phyloP scores from a whole-genome alignment of 2,888 invertebrate genomes.

The Idaea biselata region DNA sequence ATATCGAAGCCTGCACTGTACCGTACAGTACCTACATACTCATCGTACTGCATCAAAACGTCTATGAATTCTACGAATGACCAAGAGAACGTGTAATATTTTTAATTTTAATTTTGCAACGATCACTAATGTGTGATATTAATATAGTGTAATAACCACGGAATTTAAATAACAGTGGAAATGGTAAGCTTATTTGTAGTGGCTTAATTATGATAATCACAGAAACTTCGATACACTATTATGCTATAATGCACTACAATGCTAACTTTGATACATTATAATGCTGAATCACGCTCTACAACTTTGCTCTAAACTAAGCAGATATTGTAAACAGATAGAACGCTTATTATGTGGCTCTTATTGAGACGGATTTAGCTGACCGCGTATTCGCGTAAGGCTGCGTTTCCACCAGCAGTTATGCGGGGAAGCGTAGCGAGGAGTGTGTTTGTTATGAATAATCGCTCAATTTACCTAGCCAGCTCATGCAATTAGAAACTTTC shows the following conservation, averaged over 20 bases:
- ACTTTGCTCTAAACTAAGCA: neutral
- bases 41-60: slow-evolving; percentile 32
- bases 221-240: neutral
- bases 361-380: neutral
- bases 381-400: too few species aligned
- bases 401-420: too few species aligned
- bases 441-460: too few species aligned
- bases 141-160: slow-evolving; percentile 12
- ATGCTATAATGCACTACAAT: too few species aligned
- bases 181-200: neutral
- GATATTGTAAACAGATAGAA: neutral
- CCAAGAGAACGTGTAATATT: slow-evolving; percentile 15
- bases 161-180: slow-evolving; percentile 3
- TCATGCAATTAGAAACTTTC: too few species aligned
- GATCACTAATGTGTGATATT: slow-evolving; percentile 22
- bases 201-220: neutral
- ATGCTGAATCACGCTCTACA: neutral
- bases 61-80: slow-evolving; percentile 34
- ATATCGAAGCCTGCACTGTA: slow-evolving; percentile 40
- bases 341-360: neutral
- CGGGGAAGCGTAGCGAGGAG: too few species aligned
- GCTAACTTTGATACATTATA: too few species aligned
- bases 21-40: slow-evolving; percentile 10
- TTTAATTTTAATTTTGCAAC: slow-evolving; percentile 17
- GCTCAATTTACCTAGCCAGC: too few species aligned